Conservation (phyloP, 2,888 invertebrate genomes). For the Phlogophora meticulosa region DNA sequence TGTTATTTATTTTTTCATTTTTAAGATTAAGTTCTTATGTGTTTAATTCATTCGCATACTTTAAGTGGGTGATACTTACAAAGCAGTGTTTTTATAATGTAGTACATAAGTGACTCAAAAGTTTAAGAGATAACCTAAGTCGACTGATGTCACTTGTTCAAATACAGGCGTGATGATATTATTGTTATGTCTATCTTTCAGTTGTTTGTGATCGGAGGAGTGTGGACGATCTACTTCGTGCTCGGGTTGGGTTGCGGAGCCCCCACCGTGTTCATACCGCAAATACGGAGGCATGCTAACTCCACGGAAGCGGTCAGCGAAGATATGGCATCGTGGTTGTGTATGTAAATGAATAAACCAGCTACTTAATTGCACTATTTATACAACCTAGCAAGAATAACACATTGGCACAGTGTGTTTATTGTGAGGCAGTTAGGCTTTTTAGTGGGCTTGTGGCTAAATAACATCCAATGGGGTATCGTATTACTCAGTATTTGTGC, state of each 20-base stretch:
- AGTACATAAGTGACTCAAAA: no score
- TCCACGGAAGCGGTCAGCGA: slow-evolving; percentile 65
- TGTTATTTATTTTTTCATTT: no score
- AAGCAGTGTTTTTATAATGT: no score
- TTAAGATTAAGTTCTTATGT: no score
- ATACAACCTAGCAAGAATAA: background rate
- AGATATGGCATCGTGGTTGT: slow-evolving; percentile 72
- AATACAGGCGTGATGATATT: background rate
- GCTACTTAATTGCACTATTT: background rate
- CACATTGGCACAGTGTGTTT: background rate
- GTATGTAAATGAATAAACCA: slow-evolving; percentile 58
- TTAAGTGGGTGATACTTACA: no score
- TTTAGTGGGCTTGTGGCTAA: no score
- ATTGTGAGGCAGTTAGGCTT: background rate
- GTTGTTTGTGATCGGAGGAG: slow-evolving; percentile 66
- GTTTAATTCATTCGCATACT: no score
- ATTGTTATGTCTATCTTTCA: slow-evolving; percentile 46
- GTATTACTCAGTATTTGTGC: no score
- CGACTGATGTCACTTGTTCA: no score
- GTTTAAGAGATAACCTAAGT: no score
- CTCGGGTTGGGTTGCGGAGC: slow-evolving; percentile 69
- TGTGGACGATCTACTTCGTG: slow-evolving; percentile 68
- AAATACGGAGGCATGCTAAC: slow-evolving; percentile 69
- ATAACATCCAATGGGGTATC: no score
- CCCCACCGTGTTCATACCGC: slow-evolving; percentile 69